Base-by-base conservation (phyloP, 2,113 vertebrate species). In the Zonotrichia leucophrys region DNA sequence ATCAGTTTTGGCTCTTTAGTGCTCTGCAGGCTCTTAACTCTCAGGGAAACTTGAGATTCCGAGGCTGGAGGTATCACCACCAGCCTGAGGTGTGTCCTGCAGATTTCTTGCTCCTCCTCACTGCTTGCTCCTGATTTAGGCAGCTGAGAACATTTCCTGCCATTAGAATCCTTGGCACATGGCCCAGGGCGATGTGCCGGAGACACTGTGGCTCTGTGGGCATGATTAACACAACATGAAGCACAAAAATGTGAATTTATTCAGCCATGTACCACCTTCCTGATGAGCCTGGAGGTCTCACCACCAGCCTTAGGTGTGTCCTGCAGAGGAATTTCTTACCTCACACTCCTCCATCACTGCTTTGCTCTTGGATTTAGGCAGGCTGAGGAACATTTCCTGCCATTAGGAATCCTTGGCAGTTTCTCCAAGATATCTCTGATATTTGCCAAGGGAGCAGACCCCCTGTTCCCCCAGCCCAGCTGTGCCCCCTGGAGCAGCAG, bases 151-250 rank as follows among this genome's bases (percentile, higher is more conserved):
- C 3, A 2, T 74, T 81, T 91, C 64, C 90, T 83, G 81, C 78
- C 72, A 9, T 68, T 35, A 35, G 56, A 47, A 44, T 22, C 72
- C 49, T 10, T 52, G 75, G 77, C 83, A n/a, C n/a, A n/a, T n/a
- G n/a, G n/a, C n/a, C n/a, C n/a, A n/a, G n/a, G n/a, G n/a, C n/a
- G n/a, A n/a, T n/a, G n/a, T n/a, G n/a, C n/a, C n/a, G n/a, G n/a
- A n/a, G n/a, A n/a, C n/a, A 44, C 37, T 13, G 68, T 70, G 47
- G 47, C 47, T 47, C 46, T 23, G 12, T 47, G 47, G 47, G 80
- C 42, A 76, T 89, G 93, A 95, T 91, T 81, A 91, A 80, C 87
- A n/a, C n/a, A n/a, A n/a, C n/a, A n/a, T n/a, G n/a, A n/a, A n/a
- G n/a, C n/a, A n/a, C n/a, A n/a, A n/a, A n/a, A n/a, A n/a, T n/a